Base-by-base conservation (phyloP, 2,113 vertebrate genomes). In the Oenanthe melanoleuca region DNA sequence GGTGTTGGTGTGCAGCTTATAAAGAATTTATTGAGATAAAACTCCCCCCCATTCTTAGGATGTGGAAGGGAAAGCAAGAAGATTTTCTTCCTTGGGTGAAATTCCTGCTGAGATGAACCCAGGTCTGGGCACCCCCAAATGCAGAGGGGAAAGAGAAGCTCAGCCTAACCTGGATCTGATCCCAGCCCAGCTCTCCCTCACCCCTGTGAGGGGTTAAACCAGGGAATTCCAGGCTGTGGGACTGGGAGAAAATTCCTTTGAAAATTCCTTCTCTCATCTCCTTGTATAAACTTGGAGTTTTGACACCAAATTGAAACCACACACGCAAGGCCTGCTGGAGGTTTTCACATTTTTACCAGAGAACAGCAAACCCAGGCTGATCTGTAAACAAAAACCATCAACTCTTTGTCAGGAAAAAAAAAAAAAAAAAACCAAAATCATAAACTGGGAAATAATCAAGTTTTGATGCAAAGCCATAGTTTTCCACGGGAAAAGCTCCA, bases 401-500 rank as follows among this genome's bases (percentile, higher is more conserved):
- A 19, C 56, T 64, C 72, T 38, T 64, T 52, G 44, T 95, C 57
- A 80, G 34, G 21, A 33, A 69, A 18, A n/a, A 17, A 29, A 16
- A 23, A 53, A 38, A 3, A 49, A n/a, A n/a, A 37, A 37, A 37
- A 37, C 34, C 34, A 37, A 37, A 37, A 37, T 94, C 63, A 24
- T 34, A 16, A 88, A 57, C 66, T 89, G 88, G 95, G 87, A 94
- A 96, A 91, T 14, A 49, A 80, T 66, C 70, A 47, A 29, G 5
- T 88, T 91, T 97, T 57, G 89, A 81, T 94, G 78, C 83, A 79
- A 80, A 96, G 84, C 84, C 91, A 65, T 74, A 40, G 69, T 91
- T 95, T 89, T 92, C 84, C 92, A 15, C 3, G 91, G 94, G 92
- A 95, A 93, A 83, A 53, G 6, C 69, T 95, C 96, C 93, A 96